Base-by-base conservation (phyloP, 2,797 vertebrate species). In the Catharus ustulatus region DNA sequence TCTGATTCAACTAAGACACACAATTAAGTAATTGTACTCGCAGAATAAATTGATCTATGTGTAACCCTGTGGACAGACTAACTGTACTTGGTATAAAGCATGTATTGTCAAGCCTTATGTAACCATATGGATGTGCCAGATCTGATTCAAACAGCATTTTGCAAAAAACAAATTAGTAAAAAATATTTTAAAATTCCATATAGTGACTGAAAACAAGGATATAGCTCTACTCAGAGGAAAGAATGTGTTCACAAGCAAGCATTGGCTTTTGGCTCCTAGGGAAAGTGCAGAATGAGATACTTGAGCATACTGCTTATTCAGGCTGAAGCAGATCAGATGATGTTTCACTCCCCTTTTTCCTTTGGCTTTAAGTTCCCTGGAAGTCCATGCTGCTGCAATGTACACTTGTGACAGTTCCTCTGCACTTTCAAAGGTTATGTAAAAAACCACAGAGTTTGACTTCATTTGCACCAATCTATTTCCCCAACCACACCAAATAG, bases 1-100 rank as follows among this genome's bases (percentile, higher is more conserved):
- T 95, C 88, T 90, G 42, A 69, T 90, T 97, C 83, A 87, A 75
- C 87, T 84, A 95, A 94, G 83, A 93, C n/a, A 40, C 68, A 48
- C 17, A 78, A 78, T 84, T 52, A 95, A 96, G 77, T 43, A 59
- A 84, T 94, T 83, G 75, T 17, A 82, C 45, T 94, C 62, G 29
- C 82, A 95, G 89, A 94, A 93, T 92, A 93, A 87, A 94, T 91
- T 97, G 17, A 85, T 78, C 71, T 76, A 49, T 13, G 12, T 40
- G 27, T 61, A 69, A 79, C 24, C 40, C 43, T 67, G 54, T 89
- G 27, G 57, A 69, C 84, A 91, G 64, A 45, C 38, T 51, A 91
- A 92, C 9, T 51, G 10, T 90, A 64, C 45, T 81, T 21, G 4
- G 54, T 30, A 29, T 23, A 72, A 29, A 49, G 19, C 5, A 27